Base-by-base conservation (phyloP, 2,113 vertebrate genomes). In the Esox niger region DNA sequence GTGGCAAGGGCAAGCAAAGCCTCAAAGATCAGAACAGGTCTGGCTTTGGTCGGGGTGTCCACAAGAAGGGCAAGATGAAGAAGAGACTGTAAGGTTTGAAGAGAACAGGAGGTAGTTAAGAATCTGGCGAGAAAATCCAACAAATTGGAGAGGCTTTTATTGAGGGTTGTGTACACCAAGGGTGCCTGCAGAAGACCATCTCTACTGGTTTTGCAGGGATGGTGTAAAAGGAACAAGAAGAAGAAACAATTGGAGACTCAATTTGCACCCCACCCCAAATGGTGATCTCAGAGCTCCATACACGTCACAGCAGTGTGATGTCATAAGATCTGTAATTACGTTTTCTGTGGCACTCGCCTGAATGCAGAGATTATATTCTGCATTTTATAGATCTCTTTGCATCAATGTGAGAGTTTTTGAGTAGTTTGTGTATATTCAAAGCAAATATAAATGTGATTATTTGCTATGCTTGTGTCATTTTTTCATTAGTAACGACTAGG, bases 21-120 rank as follows among this genome's bases (percentile, higher is more conserved):
- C 74, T 90, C 7, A 90, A 82, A 43, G 92, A 97, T 38, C 87
- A 98, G 32, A 93, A 85, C 81, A 93, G 78, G 58, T 93, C 92
- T 0, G 96, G 95, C 0, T 98, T 98, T 0, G 96, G 97, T 15
- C 89, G 96, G 0, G 87, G 81, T 0, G 2, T 33, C 0, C 70
- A 80, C 21, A 95, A 91, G 81, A 98, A 96, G 82, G 95, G 96
- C 76, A 97, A 97, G 83, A 89, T 98, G 91, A 90, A 83, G 70
- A 98, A 96, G 86, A 92, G 62, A 77, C 66, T 95, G 82, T 98
- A 72, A 94, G 77, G 47, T 27, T 15, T 6, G 23, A 21, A 33
- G 49, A 27, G 8, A 60, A 35, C 30, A 15, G n/a, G 86, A 92
- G 62, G 78, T 43, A 15, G 38, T 43, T 10, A 43, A 25, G 56